Conservation (phyloP, 1,140 invertebrate genomes). For the Ericerus pela region DNA sequence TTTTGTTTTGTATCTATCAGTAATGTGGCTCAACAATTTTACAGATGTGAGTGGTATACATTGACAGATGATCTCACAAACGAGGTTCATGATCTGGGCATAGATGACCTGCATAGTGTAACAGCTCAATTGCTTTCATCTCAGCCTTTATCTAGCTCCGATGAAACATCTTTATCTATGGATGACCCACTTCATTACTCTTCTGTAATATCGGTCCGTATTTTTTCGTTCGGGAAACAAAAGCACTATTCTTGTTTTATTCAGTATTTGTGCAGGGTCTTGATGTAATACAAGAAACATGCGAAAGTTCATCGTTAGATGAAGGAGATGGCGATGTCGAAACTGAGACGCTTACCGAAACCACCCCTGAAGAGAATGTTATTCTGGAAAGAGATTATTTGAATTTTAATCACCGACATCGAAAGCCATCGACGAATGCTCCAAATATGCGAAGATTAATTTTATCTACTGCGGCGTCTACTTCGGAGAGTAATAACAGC, state of each 20-base stretch:
- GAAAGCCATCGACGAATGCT: background rate
- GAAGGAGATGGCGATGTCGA: slow-evolving; percentile 16
- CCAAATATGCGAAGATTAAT: background rate
- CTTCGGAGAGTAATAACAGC: slow-evolving; percentile 19
- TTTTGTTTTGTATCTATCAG: background rate
- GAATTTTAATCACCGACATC: background rate
- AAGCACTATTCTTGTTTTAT: background rate
- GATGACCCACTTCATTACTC: slow-evolving; percentile 2
- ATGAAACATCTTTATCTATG: slow-evolving; percentile 1
- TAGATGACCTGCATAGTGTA: slow-evolving; percentile 32
- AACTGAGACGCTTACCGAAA: slow-evolving; percentile 2
- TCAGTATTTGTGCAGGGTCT: slow-evolving; percentile 3
- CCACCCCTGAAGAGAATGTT: background rate
- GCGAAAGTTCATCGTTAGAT: slow-evolving; percentile 17
- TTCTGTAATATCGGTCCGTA: background rate
- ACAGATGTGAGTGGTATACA: slow-evolving; percentile 32
- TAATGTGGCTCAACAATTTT: slow-evolving; percentile 15
- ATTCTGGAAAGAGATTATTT: background rate
- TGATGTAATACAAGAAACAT: slow-evolving; percentile 19
- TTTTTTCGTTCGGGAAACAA: background rate
- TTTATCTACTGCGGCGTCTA: slow-evolving; percentile 2
- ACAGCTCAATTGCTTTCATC: slow-evolving; percentile 31
- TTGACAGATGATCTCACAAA: slow-evolving; percentile 32
- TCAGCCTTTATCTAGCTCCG: slow-evolving; percentile 20
- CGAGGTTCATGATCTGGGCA: slow-evolving; percentile 29